Percentiles rank a stretch among this genome's conserved stretches.
Conservation (phyloP, 2,113 vertebrate species). For the Ammospiza caudacuta region DNA sequence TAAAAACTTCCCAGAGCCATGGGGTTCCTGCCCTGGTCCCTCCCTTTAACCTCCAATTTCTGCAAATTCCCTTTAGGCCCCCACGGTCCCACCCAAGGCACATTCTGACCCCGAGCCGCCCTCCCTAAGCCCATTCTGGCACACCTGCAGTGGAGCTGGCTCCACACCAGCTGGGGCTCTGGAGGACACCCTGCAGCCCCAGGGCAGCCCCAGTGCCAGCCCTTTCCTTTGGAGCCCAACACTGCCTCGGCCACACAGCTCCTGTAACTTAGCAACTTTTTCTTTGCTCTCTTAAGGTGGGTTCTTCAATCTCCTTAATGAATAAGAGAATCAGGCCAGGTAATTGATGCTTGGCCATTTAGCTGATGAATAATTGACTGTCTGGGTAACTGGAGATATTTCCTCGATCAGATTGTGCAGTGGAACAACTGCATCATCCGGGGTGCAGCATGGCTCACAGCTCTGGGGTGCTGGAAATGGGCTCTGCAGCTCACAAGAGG, state of each 20-base stretch:
- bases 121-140: not conserved
- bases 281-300: conserved; percentile 73
- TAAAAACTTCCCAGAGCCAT: accelerated
- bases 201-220: not conserved
- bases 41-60: not conserved
- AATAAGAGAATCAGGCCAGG: conserved; percentile 89
- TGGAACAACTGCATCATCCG: conserved; percentile 79
- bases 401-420: conserved; percentile 83
- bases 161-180: not conserved
- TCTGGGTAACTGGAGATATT: conserved; percentile 89
- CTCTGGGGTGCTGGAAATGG: conserved; percentile 47
- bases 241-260: conserved; percentile 16
- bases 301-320: conserved; percentile 94
- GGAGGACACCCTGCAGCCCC: not conserved
- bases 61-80: accelerated
- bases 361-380: conserved; percentile 93
- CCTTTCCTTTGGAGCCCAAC: not conserved
- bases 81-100: accelerated
- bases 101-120: accelerated
- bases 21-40: not conserved
- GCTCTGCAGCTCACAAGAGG: not conserved
- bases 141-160: not conserved
- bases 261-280: conserved; percentile 80
- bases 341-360: conserved; percentile 93
- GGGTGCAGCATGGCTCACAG: not conserved